Conservation (phyloP, 2,797 vertebrate species). For the Ateles fusciceps region DNA sequence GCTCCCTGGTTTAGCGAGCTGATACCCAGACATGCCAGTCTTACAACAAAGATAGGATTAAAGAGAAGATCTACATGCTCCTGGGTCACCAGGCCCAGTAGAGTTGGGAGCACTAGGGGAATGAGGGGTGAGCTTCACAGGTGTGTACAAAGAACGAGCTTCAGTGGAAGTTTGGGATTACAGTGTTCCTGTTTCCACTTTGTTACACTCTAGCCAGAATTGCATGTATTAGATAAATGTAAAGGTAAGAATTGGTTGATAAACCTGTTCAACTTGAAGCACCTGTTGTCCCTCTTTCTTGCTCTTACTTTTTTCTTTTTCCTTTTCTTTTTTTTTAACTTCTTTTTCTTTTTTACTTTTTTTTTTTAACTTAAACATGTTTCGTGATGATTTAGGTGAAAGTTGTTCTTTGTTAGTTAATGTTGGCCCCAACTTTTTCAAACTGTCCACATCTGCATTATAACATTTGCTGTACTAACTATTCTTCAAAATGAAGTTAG, state of each 20-base stretch:
- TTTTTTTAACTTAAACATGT: background rate
- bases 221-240: background rate
- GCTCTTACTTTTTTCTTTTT: too few relatives aligned
- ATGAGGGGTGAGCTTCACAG: background rate
- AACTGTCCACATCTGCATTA: background rate
- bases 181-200: background rate
- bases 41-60: background rate
- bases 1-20: conserved; percentile 94
- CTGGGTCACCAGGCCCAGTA: background rate
- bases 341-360: too few relatives aligned
- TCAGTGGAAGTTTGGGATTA: too few relatives aligned
- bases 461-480: background rate
- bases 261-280: background rate
- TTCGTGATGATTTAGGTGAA: background rate
- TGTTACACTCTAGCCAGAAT: background rate
- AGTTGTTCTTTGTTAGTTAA: background rate
- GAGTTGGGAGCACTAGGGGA: background rate
- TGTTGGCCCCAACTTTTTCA: background rate
- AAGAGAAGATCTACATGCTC: background rate
- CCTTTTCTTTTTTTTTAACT: too few relatives aligned
- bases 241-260: too few relatives aligned
- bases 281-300: too few relatives aligned
- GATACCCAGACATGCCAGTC: conserved; percentile 94
- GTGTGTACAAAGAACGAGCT: background rate
- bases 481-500: background rate